These are phyloP conservation scores for Spodoptera littoralis DNA, from an alignment of 2,888 invertebrate species.

Conservation along the genomic window DNA sequence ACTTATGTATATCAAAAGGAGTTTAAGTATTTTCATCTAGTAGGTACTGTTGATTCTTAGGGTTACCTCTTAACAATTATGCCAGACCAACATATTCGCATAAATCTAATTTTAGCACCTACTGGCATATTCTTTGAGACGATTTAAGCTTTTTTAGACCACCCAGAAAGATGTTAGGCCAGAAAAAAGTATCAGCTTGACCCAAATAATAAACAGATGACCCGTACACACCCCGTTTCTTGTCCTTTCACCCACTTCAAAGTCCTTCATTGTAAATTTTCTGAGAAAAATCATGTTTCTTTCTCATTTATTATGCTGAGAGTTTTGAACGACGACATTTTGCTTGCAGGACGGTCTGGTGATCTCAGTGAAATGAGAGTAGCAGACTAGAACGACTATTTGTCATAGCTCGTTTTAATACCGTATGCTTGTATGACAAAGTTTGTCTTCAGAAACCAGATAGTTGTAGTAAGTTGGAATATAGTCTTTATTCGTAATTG, in stretches of 20 bases:
- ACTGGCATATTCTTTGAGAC: too few relatives aligned
- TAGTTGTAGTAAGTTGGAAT: conserved; percentile 1
- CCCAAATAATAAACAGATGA: background rate
- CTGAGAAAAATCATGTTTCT: conserved; percentile 32
- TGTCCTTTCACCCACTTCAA: conserved; percentile 13
- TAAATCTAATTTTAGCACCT: too few relatives aligned
- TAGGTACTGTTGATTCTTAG: too few relatives aligned
- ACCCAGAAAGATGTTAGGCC: too few relatives aligned
- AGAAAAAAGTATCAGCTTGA: too few relatives aligned
- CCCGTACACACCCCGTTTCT: conserved; percentile 3
- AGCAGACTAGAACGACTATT: conserved; percentile 39
- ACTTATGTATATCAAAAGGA: too few relatives aligned
- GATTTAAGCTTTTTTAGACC: too few relatives aligned
- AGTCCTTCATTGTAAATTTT: conserved; percentile 30
- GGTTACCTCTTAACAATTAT: too few relatives aligned
- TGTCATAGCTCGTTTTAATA: conserved; percentile 43
- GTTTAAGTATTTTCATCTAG: too few relatives aligned
- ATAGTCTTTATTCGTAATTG: too few relatives aligned
- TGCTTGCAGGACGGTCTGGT: conserved; percentile 45
- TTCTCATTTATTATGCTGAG: conserved; percentile 45
- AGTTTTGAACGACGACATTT: conserved; percentile 50
- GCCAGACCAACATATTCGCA: too few relatives aligned
- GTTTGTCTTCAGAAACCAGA: conserved; percentile 28
- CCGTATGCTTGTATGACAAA: conserved; percentile 32
- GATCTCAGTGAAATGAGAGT: conserved; percentile 43